These are phyloP conservation scores for Argopecten irradians DNA, from an alignment of 1,140 invertebrate species.

Conservation along the genomic window DNA sequence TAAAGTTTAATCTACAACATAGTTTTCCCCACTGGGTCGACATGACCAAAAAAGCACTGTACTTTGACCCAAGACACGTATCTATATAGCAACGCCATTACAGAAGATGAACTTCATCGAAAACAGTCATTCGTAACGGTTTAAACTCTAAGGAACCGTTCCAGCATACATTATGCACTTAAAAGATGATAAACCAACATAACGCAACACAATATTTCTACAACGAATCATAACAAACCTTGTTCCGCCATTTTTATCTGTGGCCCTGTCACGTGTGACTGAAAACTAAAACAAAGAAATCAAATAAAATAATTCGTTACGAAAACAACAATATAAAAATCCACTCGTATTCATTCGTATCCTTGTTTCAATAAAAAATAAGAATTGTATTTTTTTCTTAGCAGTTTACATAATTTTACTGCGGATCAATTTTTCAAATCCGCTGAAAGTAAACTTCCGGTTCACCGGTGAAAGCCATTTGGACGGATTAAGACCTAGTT, in stretches of 20 bases:
- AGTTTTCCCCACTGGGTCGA: too few species aligned
- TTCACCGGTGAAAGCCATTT: background rate
- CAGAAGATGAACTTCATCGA: background rate
- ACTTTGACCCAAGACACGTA: background rate
- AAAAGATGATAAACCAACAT: background rate
- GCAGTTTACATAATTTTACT: background rate
- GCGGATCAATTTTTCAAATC: background rate
- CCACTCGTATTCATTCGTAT: background rate
- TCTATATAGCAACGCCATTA: background rate
- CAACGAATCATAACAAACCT: background rate
- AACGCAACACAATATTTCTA: background rate
- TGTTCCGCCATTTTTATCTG: constrained; percentile 11
- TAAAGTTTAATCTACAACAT: too few species aligned
- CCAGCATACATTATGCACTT: background rate
- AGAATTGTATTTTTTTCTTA: background rate
- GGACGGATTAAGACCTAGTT: background rate
- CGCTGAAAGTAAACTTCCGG: background rate
- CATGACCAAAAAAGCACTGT: too few species aligned
- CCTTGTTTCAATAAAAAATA: background rate
- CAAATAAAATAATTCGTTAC: background rate
- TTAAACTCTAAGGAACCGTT: background rate
- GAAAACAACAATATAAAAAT: background rate
- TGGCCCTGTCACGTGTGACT: constrained; percentile 12
- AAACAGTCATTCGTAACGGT: background rate
- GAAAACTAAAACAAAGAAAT: background rate